Base-by-base conservation (phyloP, 2,888 invertebrate species). In the Noctua pronuba region DNA sequence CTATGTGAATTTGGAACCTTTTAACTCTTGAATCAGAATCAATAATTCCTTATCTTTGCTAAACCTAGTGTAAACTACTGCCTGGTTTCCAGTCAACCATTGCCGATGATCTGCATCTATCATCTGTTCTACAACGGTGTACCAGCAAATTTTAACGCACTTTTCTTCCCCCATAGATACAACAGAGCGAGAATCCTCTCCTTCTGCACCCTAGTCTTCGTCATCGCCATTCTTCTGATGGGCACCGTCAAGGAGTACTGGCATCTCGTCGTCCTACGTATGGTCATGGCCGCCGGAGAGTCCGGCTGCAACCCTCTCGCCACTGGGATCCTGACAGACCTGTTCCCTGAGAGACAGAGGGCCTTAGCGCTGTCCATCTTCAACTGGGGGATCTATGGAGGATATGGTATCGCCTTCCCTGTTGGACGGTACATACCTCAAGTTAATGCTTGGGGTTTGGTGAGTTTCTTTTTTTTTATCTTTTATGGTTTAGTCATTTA, bases 331-430 rank as follows among this genome's bases (percentile, higher is more conserved):
- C 96, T 98, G 79, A 98, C 98, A 0, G 98, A 98, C 91, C 97
- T 98, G 90, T 98, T 98, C 92, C 97, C 98, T 0, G 98, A 98
- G 92, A 97, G 97, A 82, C 98, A 98, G 91, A 97, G 99, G 77
- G 99, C 98, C 1, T 94, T 99, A 64, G 99, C 99, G 24, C 98
- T 99, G 97, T 99, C 99, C 1, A 98, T 99, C 83, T 99, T 99
- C 97, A 99, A 99, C 94, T 99, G 99, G 99, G 99, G 99, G 21
- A 99, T 99, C 87, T 99, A 99, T 92, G 98, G 99, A 52, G 99
- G 99, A 5, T 99, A 99, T 89, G 99, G 99, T 67, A 98, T 99
- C 85, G 98, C 99, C 0, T 99, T 99, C 92, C 99, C 99, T 0
- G 98, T 99, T 10, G 99, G 99, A 0, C 97, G 99, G 87, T 99